phyloP scores from a whole-genome alignment of 2,113 vertebrate genomes.

The Pithys albifrons region DNA sequence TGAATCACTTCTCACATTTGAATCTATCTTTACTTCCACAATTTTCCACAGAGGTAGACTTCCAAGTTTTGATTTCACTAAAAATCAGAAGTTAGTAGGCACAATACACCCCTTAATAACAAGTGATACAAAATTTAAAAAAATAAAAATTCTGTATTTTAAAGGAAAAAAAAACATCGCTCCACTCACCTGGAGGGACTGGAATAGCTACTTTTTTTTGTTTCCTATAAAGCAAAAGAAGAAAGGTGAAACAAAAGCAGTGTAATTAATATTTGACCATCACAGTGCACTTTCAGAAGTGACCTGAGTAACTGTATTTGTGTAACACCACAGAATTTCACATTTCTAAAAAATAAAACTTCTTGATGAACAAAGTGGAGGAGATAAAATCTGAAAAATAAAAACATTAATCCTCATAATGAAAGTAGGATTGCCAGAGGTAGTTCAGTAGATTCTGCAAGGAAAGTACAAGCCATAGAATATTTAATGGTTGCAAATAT shows the following conservation, averaged over 20 bases:
- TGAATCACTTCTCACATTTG: background rate
- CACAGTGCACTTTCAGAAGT: background rate
- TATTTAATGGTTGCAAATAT: background rate
- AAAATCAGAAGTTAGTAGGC: background rate
- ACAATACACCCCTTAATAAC: background rate
- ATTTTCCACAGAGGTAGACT: background rate
- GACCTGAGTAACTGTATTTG: background rate
- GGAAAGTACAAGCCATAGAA: background rate
- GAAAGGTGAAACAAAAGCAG: background rate
- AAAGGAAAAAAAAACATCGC: background rate
- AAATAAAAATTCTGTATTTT: background rate
- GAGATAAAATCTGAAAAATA: background rate
- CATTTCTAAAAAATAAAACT: background rate
- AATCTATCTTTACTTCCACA: background rate
- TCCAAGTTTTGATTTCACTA: background rate
- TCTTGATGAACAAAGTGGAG: background rate
- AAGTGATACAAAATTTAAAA: background rate
- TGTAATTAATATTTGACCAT: background rate
- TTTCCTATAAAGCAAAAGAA: conserved; percentile 19
- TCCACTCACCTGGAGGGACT: background rate
- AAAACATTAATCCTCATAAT: background rate
- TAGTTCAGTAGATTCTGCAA: background rate
- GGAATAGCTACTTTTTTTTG: background rate
- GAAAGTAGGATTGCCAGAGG: background rate
- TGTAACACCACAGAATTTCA: background rate